phyloP scores from a whole-genome alignment of 2,888 invertebrate genomes.

The Eilema depressum region DNA sequence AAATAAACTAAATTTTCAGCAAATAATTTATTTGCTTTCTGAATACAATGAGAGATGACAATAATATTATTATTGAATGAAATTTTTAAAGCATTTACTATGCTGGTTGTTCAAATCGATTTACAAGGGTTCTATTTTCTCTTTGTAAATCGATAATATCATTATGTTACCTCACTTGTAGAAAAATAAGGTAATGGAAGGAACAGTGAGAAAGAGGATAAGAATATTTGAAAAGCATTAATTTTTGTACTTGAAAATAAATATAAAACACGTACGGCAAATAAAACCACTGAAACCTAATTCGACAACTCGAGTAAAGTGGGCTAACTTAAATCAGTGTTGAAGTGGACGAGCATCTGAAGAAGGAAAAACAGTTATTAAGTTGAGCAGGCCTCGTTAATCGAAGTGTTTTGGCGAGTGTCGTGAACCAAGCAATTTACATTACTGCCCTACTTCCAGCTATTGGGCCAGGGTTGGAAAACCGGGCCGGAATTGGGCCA shows the following conservation, averaged over 20 bases:
- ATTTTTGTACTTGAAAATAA: too few relatives aligned
- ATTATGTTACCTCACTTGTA: too few relatives aligned
- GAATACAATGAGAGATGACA: too few relatives aligned
- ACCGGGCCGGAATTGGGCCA: conserved; percentile 52
- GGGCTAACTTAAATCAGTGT: background rate
- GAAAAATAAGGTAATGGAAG: too few relatives aligned
- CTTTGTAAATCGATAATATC: too few relatives aligned
- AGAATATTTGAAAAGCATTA: too few relatives aligned
- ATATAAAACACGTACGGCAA: background rate
- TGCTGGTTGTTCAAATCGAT: too few relatives aligned
- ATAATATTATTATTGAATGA: too few relatives aligned
- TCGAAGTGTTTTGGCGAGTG: conserved; percentile 67
- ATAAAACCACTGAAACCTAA: background rate
- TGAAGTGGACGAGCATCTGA: conserved; percentile 13
- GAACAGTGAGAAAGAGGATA: too few relatives aligned
- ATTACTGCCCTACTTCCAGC: conserved; percentile 55
- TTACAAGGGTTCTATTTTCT: too few relatives aligned
- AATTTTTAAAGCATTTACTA: too few relatives aligned
- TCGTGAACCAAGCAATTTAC: conserved; percentile 70
- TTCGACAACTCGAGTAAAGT: background rate
- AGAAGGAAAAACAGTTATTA: conserved; percentile 39
- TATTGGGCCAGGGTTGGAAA: conserved; percentile 57
- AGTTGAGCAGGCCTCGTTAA: conserved; percentile 62
- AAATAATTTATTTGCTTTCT: background rate
- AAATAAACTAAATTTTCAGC: background rate